Base-by-base conservation (phyloP, 2,113 vertebrate species). In the Hepsetus odoe region DNA sequence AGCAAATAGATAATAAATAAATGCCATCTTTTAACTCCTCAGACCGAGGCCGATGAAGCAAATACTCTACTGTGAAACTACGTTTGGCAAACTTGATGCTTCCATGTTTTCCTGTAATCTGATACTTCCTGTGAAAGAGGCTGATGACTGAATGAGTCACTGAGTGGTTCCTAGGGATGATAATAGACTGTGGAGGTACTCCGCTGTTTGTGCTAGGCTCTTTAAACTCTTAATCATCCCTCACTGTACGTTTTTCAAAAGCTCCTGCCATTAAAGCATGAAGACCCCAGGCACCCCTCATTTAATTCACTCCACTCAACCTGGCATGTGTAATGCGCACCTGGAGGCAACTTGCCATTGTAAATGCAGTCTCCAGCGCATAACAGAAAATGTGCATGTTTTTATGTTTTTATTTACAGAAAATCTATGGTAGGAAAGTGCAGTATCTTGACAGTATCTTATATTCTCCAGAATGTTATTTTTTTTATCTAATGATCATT, bases 311-410 rank as follows among this genome's bases (percentile, higher is more conserved):
- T 44, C 13, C 16, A 28, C 59, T 72, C 35, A 42, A 28, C 74
- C 72, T n/a, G 10, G 77, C 33, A 74, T 78, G 64, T 18, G 24
- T 82, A 68, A 82, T 78, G 80, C 33, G 18, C 72, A 64, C 75
- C 70, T 68, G 62, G 22, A 68, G 75, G 75, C 70, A 62, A 30
- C 30, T 68, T 35, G 24, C 20, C 16, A 67, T 55, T 67, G 46
- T n/a, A 46, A 35, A 18, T 0, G 20, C 40, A 64, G 56, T 9
- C 55, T 62, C 64, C 42, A 64, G n/a, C 30, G 53, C n/a, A 53
- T 46, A 62, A 62, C 49, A 64, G 18, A 18, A 24, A 24, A 35
- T 64, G 38, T 35, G 24, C 14, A 20, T 32, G 33, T 64, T 74
- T 64, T 38, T 1, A n/a, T n/a, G n/a, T n/a, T n/a, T n/a, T n/a